Base-by-base conservation (phyloP, 2,888 invertebrate genomes). In the Rambutsinella grinnellia region DNA sequence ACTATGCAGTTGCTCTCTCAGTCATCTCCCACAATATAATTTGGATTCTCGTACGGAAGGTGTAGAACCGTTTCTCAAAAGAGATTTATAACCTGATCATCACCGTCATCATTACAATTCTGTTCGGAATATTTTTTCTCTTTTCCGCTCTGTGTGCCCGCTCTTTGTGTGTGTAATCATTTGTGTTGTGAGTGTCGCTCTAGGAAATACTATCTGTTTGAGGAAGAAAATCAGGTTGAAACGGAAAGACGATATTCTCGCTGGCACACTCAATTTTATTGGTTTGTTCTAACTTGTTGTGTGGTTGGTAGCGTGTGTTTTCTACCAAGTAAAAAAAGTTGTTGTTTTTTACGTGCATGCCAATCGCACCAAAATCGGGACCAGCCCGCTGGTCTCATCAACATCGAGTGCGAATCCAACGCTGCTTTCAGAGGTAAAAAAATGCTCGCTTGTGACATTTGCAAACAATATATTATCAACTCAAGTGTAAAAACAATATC, bases 371-470 rank as follows among this genome's bases (percentile, higher is more conserved):
- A 71, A 74, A 63, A 79, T 81, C 62, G 83, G 81, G 78, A 83
- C 82, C 62, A 82, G 81, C 80, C 82, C 83, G 24, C 78, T 83
- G 71, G 82, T 83, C 69, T 83, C 83, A 44, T 67, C n/a, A n/a
- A n/a, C n/a, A n/a, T n/a, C 77, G 24, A 80, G 78, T 76, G 79
- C 81, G 54, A 82, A 77, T 65, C 78, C 80, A 51, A 79, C 80
- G n/a, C 78, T 81, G 51, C 77, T 79, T 53, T 80, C 81, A 27
- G 82, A 82, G 82, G 82, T 82, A 82, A 79, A 69, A 15, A 61
- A 36, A 36, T 36, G 5, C 13, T 36, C 36, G n/a, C 36, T 36
- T 5, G 13, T 36, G 36, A 36, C 36, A 36, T 36, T 36, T 36
- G 36, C 36, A 8, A 36, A 13, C 36, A 36, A 13, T 36, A 36